Evolutionary conservation across 1,140 invertebrate species (phyloP).

Genomic region (Maniola jurtina): DNA sequence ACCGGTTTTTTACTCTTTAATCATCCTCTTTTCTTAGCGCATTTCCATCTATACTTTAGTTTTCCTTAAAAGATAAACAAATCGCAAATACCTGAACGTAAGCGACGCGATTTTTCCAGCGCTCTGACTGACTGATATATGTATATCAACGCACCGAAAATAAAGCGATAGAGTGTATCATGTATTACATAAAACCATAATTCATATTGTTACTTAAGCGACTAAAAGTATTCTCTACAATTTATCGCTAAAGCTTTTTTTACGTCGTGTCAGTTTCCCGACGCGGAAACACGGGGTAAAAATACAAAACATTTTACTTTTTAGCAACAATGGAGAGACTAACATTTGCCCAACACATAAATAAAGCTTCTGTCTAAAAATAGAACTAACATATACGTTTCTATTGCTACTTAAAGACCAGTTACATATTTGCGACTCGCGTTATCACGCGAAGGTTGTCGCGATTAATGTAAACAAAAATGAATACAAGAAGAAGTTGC

Average conservation of each 20-base stretch:
- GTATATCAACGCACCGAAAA: not conserved
- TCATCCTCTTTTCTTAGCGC: no score
- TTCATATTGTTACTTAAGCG: not conserved
- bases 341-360: conserved; percentile 4
- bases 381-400: not conserved
- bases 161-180: not conserved
- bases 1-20: no score
- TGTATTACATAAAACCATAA: not conserved
- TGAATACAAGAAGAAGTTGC: no score
- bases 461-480: no score
- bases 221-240: not conserved
- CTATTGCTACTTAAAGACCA: not conserved
- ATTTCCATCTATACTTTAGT: no score
- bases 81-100: no score
- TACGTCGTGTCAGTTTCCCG: not conserved
- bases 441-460: no score
- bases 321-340: conserved; percentile 1
- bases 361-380: conserved; percentile 3
- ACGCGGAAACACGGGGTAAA: conserved; percentile 1
- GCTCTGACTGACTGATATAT: not conserved
- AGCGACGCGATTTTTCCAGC: no score
- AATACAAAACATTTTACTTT: not conserved
- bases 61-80: no score
- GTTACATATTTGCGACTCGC: not conserved
- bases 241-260: conserved; percentile 3